A percentile compares a stretch with the other conserved stretches of the same genome.
phyloP scores from a whole-genome alignment of 2,797 vertebrate species.

The Ataeniobius toweri region DNA sequence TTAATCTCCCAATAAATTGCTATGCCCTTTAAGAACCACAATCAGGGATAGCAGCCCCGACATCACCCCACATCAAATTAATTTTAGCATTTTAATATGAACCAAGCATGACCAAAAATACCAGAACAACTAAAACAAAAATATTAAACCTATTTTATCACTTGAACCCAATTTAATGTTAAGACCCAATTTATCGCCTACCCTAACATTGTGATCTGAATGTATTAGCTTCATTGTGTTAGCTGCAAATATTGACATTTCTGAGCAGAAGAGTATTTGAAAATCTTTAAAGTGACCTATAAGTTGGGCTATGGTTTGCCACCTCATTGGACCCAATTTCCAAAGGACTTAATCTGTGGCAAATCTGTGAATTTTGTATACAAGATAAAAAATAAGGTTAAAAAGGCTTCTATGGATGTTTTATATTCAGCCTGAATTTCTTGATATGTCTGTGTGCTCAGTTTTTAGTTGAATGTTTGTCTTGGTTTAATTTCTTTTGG shows the following conservation, averaged over 20 bases:
- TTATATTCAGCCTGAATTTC: constrained; percentile 79
- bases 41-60: neutral
- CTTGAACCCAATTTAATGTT: neutral
- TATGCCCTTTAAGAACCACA: neutral
- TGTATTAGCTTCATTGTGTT: constrained; percentile 1
- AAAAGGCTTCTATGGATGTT: constrained; percentile 76
- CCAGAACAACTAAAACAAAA: neutral
- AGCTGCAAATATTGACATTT: constrained; percentile 2
- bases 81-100: no score
- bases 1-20: neutral
- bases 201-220: constrained; percentile 4
- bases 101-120: constrained; percentile 7
- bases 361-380: constrained; percentile 86
- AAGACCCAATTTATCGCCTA: neutral
- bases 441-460: constrained; percentile 74
- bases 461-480: constrained; percentile 65
- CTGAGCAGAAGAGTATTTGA: constrained; percentile 74
- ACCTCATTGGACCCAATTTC: constrained; percentile 56
- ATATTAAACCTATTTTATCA: neutral
- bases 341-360: constrained; percentile 77
- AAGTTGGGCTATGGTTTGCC: constrained; percentile 41
- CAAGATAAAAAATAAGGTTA: constrained; percentile 57
- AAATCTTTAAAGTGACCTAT: constrained; percentile 33
- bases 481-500: constrained; percentile 41
- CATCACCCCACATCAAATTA: neutral